Evolutionary conservation across 2,888 invertebrate species (phyloP).

Genomic region (Mycogona germanica): DNA sequence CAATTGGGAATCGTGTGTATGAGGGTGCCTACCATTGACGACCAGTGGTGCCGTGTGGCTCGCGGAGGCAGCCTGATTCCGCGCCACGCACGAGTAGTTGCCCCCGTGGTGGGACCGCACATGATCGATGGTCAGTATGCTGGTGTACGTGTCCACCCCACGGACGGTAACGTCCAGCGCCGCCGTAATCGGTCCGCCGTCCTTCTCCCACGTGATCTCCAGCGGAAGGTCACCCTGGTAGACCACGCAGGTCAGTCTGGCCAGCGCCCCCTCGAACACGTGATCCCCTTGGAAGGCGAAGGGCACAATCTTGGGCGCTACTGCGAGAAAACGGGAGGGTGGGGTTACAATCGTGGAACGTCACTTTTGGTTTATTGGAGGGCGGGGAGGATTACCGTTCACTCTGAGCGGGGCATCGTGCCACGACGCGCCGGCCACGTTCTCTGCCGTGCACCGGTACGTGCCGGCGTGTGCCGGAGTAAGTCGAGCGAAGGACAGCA

Average conservation of each 20-base stretch:
- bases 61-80: constrained; percentile 19
- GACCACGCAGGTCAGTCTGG: constrained; percentile 23
- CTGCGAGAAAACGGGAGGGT: constrained; percentile 5
- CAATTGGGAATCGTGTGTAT: not conserved
- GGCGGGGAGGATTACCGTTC: constrained; percentile 49
- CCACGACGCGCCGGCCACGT: constrained; percentile 63
- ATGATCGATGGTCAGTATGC: constrained; percentile 21
- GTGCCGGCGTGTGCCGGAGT: constrained; percentile 37
- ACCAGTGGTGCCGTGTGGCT: constrained; percentile 19
- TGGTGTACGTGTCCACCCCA: constrained; percentile 20
- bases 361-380: too few species aligned
- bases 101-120: constrained; percentile 19
- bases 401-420: constrained; percentile 66
- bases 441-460: constrained; percentile 64
- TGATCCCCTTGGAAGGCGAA: constrained; percentile 16
- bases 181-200: constrained; percentile 37
- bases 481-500: constrained; percentile 42
- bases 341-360: not conserved
- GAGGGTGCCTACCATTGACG: constrained; percentile 20
- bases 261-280: constrained; percentile 22
- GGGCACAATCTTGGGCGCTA: constrained; percentile 16
- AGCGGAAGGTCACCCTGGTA: constrained; percentile 32
- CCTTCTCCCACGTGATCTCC: constrained; percentile 54
- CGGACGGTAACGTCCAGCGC: constrained; percentile 15
- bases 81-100: constrained; percentile 20